These are phyloP conservation scores for Zosterops pallidus DNA, from an alignment of 2,113 vertebrate genomes.

Conservation along the genomic window DNA sequence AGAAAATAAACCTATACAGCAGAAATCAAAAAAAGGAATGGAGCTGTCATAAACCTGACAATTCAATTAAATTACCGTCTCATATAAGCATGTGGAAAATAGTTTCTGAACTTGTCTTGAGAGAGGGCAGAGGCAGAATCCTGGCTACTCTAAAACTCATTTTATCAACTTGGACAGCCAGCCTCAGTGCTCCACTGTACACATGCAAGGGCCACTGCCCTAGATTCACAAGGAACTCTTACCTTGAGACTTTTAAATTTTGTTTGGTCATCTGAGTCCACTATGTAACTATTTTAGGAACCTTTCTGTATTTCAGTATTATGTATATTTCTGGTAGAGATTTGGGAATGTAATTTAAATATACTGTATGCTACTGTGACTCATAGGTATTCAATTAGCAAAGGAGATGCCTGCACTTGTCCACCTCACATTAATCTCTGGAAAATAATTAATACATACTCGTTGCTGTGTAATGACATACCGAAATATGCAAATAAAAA, in stretches of 20 bases:
- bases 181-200: background rate
- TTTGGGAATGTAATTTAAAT: background rate
- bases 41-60: background rate
- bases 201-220: background rate
- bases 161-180: background rate
- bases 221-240: background rate
- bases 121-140: background rate
- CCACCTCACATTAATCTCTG: background rate
- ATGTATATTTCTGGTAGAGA: background rate
- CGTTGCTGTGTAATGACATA: background rate
- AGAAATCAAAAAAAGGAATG: background rate
- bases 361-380: background rate
- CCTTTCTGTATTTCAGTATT: background rate
- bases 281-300: background rate
- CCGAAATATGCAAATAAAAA: slow-evolving; percentile 8
- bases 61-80: background rate
- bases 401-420: background rate
- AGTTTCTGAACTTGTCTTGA: background rate
- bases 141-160: background rate
- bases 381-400: background rate
- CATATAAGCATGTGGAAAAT: background rate
- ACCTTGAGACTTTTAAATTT: background rate
- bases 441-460: slow-evolving; percentile 30
- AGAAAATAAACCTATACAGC: background rate
- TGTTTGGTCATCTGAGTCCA: background rate